These are phyloP conservation scores for Onchidella celtica DNA, from an alignment of 2,888 invertebrate genomes.

Conservation along the genomic window DNA sequence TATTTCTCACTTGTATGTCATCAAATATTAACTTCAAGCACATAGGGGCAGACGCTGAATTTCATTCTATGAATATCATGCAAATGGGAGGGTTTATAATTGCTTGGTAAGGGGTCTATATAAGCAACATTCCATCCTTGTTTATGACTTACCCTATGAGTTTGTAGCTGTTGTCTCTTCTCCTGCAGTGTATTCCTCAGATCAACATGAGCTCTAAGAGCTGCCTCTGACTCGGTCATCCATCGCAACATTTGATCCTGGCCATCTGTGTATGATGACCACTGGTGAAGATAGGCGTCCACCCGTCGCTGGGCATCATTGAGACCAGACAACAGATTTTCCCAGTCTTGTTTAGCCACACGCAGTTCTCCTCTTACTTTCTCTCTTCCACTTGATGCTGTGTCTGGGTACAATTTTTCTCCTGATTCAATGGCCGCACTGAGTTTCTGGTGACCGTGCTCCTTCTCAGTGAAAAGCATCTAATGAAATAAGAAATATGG, in stretches of 20 bases:
- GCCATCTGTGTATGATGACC: slow-evolving; percentile 94
- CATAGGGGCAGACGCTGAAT: too few relatives aligned
- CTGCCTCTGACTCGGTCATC: slow-evolving; percentile 87
- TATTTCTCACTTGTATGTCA: too few relatives aligned
- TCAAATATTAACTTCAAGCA: too few relatives aligned
- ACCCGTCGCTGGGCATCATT: slow-evolving; percentile 91
- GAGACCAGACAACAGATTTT: slow-evolving; percentile 83
- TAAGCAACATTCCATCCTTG: too few relatives aligned
- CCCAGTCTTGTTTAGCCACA: slow-evolving; percentile 81
- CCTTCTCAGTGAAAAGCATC: slow-evolving; percentile 89
- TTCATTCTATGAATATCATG: too few relatives aligned
- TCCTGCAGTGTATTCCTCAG: slow-evolving; percentile 94
- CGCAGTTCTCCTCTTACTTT: slow-evolving; percentile 88
- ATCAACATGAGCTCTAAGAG: slow-evolving; percentile 89
- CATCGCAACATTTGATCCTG: slow-evolving; percentile 89
- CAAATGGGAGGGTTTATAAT: too few relatives aligned
- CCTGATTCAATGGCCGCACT: slow-evolving; percentile 93
- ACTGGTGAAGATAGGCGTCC: slow-evolving; percentile 92
- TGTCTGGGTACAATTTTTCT: slow-evolving; percentile 92
- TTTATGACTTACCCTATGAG: slow-evolving; percentile 84
- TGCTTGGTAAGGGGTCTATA: too few relatives aligned
- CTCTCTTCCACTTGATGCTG: slow-evolving; percentile 92
- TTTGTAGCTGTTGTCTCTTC: slow-evolving; percentile 91
- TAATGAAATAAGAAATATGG: not conserved
- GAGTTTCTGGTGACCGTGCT: slow-evolving; percentile 88